Base-by-base conservation (phyloP, 2,113 vertebrate species). In the Archocentrus centrarchus region DNA sequence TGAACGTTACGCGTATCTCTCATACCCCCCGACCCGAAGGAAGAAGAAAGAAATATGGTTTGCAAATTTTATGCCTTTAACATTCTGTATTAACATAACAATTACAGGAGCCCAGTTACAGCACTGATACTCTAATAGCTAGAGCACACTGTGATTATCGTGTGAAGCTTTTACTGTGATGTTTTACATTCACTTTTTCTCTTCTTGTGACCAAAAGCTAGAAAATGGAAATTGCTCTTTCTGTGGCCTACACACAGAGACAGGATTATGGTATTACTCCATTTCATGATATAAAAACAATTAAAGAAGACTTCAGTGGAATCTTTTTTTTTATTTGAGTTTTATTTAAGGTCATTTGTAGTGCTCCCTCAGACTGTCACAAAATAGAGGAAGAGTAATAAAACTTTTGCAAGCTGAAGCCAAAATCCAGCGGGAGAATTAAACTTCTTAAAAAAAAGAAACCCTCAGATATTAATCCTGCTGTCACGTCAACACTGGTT, bases 41-140 rank as follows among this genome's bases (percentile, higher is more conserved):
- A 64, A 64, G 61, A 80, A 55, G 68, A 37, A 79, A 64, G 61
- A 80, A 68, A 80, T 58, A 39, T 75, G 68, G 84, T 73, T 62
- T 30, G 37, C 44, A 75, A 80, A 82, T 84, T 58, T 59, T 5
- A 35, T 22, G 41, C 84, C 50, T 79, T 59, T n/a, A 35, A 75
- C 24, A 10, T 39, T 75, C 11, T 57, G 30, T 11, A 64, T 66
- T 32, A 32, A 61, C 44, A 80, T 20, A 30, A 44, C 44, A 58
- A 61, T 32, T 44, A 32, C 35, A 22, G 6, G 57, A 62, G 11
- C 1, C 9, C 37, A 68, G 55, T 22, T 17, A 61, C 37, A 64
- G 59, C 60, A 55, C 47, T 14, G 68, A 35, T 55, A 9, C 47
- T 73, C 68, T 73, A 73, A 73, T 14, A 55, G 47, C 6, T 18